Conservation (phyloP, 2,113 vertebrate genomes). For the Cromileptes altivelis region DNA sequence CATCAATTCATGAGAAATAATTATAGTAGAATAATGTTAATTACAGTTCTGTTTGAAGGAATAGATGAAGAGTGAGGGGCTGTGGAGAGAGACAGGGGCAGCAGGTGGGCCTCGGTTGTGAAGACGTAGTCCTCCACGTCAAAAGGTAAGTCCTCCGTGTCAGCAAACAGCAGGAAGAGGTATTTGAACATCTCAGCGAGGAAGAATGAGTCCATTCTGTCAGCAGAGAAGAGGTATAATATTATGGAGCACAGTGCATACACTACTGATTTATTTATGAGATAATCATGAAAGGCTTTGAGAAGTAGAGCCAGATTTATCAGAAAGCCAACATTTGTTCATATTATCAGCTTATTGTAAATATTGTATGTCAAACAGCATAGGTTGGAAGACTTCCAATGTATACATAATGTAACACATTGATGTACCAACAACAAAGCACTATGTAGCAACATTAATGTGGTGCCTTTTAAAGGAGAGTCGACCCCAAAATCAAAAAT, state of each 20-base stretch:
- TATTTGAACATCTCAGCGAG: constrained; percentile 99
- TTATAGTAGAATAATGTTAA: fast-evolving
- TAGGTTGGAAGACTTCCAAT: not conserved
- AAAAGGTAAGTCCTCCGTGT: constrained; percentile 93
- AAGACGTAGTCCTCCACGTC: constrained; percentile 98
- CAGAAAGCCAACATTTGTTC: not conserved
- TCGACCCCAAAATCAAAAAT: too few species aligned
- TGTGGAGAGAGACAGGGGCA: constrained; percentile 96
- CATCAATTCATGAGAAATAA: not conserved
- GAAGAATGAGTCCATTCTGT: constrained; percentile 99
- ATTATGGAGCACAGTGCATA: not conserved
- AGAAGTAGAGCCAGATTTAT: not conserved
- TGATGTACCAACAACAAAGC: too few species aligned
- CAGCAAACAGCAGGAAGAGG: constrained; percentile 95
- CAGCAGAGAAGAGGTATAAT: not conserved
- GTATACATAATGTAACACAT: too few species aligned
- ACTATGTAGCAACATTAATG: too few species aligned
- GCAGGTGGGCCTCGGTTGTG: constrained; percentile 98
- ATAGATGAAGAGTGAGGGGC: constrained; percentile 81
- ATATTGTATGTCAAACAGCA: not conserved
- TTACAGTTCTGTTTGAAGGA: constrained; percentile 76
- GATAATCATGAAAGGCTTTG: not conserved
- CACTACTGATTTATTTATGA: not conserved
- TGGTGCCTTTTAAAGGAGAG: too few species aligned
- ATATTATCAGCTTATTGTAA: not conserved